Percentiles rank a stretch among this genome's conserved stretches.
These are phyloP conservation scores for Triplophysa dalaica DNA, from an alignment of 2,113 vertebrate genomes.

Conservation along the genomic window DNA sequence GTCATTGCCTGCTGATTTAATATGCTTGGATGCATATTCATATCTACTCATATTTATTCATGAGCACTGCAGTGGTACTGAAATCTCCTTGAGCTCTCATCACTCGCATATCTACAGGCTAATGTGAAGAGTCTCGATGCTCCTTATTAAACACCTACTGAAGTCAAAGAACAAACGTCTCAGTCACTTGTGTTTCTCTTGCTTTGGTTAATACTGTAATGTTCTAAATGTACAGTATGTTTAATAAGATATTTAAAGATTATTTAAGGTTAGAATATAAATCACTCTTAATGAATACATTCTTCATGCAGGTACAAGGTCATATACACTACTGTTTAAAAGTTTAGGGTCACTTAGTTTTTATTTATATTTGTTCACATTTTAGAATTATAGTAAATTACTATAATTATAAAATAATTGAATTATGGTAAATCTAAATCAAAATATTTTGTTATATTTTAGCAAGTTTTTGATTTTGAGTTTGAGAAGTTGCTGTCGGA, in stretches of 20 bases:
- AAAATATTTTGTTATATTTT: too few species aligned
- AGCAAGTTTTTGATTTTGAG: too few species aligned
- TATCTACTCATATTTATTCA: conserved; percentile 46
- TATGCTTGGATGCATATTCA: conserved; percentile 26
- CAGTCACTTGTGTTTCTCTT: neutral
- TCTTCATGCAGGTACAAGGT: too few species aligned
- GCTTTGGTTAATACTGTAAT: neutral
- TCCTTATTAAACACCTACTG: conserved; percentile 33
- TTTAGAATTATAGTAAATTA: too few species aligned
- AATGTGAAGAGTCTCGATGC: conserved; percentile 46
- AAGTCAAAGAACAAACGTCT: conserved; percentile 30
- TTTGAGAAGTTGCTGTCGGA: too few species aligned
- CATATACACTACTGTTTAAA: too few species aligned
- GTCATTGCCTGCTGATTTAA: conserved; percentile 30
- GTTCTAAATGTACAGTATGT: neutral
- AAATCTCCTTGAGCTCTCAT: conserved; percentile 24
- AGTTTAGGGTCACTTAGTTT: too few species aligned
- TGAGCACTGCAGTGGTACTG: conserved; percentile 45
- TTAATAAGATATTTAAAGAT: neutral
- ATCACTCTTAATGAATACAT: too few species aligned
- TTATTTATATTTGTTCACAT: too few species aligned
- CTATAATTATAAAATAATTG: too few species aligned
- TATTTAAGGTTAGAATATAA: too few species aligned
- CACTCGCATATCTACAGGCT: conserved; percentile 16
- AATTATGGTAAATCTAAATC: too few species aligned